phyloP scores from a whole-genome alignment of 2,113 vertebrate genomes.

The Verasper variegatus region DNA sequence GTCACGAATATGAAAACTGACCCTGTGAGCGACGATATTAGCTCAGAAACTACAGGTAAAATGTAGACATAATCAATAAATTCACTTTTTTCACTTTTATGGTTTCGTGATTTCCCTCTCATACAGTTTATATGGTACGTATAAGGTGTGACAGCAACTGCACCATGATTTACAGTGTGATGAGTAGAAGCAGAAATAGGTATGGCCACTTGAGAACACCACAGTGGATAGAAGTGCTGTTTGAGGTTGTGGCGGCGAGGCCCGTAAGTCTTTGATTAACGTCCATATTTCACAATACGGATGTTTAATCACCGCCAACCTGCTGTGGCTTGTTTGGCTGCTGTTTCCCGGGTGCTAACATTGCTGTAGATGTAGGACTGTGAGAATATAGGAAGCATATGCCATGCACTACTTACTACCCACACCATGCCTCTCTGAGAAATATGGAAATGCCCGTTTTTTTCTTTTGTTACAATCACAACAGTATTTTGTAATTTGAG shows the following conservation, averaged over 20 bases:
- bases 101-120: not conserved
- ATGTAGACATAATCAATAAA: not conserved
- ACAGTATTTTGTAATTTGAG: not conserved
- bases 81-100: not conserved
- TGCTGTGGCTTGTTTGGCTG: not conserved
- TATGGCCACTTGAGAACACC: slow-evolving; percentile 15
- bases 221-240: slow-evolving; percentile 38
- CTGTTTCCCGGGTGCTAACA: slow-evolving; percentile 29
- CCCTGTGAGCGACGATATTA: not conserved
- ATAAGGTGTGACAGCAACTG: not conserved
- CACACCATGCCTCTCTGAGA: slow-evolving; percentile 3
- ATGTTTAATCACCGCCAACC: not conserved
- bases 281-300: slow-evolving; percentile 40
- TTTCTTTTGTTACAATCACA: slow-evolving; percentile 24
- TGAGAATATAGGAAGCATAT: slow-evolving; percentile 12
- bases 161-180: slow-evolving; percentile 1
- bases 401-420: not conserved
- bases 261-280: slow-evolving; percentile 28
- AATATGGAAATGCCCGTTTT: not conserved
- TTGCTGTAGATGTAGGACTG: slow-evolving; percentile 8
- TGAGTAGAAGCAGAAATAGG: slow-evolving; percentile 4
- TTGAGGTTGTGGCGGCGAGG: slow-evolving; percentile 31
- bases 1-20: not conserved
- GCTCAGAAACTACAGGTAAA: too few relatives aligned
- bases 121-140: not conserved